Conservation (phyloP, 2,888 invertebrate species). For the Fragum whitleyi region DNA sequence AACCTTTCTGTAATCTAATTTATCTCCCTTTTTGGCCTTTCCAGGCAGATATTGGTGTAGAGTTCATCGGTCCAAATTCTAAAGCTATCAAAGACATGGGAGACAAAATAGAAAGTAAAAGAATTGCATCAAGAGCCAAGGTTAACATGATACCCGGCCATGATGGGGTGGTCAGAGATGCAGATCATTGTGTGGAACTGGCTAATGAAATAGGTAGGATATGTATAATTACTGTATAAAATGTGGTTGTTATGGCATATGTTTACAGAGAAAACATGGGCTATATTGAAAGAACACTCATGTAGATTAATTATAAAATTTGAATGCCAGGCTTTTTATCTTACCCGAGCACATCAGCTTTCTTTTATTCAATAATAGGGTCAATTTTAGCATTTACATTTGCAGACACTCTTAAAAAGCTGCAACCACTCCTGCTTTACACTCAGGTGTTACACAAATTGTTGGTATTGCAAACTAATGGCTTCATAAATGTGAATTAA, state of each 20-base stretch:
- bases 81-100: constrained; percentile 89
- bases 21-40: background rate
- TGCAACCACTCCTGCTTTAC: too few relatives aligned
- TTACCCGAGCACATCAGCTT: too few relatives aligned
- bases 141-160: constrained; percentile 89
- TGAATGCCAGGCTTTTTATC: too few relatives aligned
- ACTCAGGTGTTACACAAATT: background rate
- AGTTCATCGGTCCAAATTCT: constrained; percentile 88
- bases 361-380: too few relatives aligned
- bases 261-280: too few relatives aligned
- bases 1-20: too few relatives aligned
- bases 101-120: constrained; percentile 89
- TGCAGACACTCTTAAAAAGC: too few relatives aligned
- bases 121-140: constrained; percentile 88
- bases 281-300: too few relatives aligned
- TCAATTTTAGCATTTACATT: too few relatives aligned
- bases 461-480: background rate
- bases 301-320: background rate
- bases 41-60: constrained; percentile 83
- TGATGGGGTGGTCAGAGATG: constrained; percentile 86
- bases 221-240: background rate
- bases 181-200: constrained; percentile 88
- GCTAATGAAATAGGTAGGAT: constrained; percentile 87
- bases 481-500: too few relatives aligned
- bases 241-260: too few relatives aligned